A percentile compares a stretch with the other conserved stretches of the same genome.
Evolutionary conservation across 2,797 vertebrate genomes (phyloP).

Genomic region (Tauraco hartlaubi): DNA sequence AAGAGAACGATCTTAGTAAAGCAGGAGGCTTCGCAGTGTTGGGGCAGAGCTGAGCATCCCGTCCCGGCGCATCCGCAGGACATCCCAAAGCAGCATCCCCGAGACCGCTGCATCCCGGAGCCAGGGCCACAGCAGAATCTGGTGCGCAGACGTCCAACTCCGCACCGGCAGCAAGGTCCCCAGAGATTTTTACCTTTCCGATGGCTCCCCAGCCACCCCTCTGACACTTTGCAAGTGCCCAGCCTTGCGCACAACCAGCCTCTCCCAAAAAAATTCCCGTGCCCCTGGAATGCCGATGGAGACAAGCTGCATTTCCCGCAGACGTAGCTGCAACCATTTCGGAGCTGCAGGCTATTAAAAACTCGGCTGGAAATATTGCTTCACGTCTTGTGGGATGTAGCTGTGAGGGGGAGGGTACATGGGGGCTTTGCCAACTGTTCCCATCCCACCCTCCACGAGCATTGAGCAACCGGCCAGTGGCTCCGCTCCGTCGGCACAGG

Average conservation of each 20-base stretch:
- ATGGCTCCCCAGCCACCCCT: not conserved
- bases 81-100: not conserved
- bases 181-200: not conserved
- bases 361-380: not conserved
- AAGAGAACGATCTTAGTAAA: not conserved
- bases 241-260: not conserved
- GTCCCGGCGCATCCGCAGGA: not conserved
- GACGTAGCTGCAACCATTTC: not conserved
- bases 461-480: not conserved
- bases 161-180: not conserved
- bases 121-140: not conserved
- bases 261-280: not conserved
- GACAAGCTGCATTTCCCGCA: not conserved
- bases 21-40: not conserved
- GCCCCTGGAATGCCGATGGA: rapidly evolving
- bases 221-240: rapidly evolving
- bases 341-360: not conserved
- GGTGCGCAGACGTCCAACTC: not conserved
- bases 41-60: not conserved
- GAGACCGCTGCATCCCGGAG: rapidly evolving
- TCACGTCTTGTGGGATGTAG: not conserved
- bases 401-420: not conserved
- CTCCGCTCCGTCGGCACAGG: not conserved
- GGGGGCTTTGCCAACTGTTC: not conserved
- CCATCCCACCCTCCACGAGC: not conserved